Evolutionary conservation across 1,140 invertebrate species (phyloP).

Genomic region (Uloborus diversus): DNA sequence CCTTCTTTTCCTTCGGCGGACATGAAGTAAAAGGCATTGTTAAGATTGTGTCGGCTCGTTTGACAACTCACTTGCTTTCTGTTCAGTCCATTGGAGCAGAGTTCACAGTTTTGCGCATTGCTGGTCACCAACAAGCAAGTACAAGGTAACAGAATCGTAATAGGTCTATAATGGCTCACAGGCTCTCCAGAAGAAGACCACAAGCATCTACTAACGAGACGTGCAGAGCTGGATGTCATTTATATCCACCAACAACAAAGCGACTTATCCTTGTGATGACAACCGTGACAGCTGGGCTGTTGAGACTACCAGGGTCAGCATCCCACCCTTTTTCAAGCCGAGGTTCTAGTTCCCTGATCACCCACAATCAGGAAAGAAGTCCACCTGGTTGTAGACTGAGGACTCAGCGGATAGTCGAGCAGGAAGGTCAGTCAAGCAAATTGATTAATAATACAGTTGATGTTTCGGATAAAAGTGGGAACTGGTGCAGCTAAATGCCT

Average conservation of each 20-base stretch:
- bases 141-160: constrained; percentile 34
- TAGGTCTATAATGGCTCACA: constrained; percentile 25
- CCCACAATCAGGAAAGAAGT: constrained; percentile 10
- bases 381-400: not conserved
- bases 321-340: constrained; percentile 2
- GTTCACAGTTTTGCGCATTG: constrained; percentile 35
- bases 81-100: not conserved
- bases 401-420: not conserved
- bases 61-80: not conserved
- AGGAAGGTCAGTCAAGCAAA: not conserved
- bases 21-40: not conserved
- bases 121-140: constrained; percentile 36
- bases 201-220: constrained; percentile 28
- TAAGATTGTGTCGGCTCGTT: constrained; percentile 20
- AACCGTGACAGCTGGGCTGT: constrained; percentile 1
- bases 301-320: not conserved
- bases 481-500: too few relatives aligned
- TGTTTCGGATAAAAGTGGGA: too few relatives aligned
- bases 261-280: constrained; percentile 19
- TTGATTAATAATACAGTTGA: constrained; percentile 4
- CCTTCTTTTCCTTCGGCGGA: too few relatives aligned
- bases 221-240: not conserved
- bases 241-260: not conserved
- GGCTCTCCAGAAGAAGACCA: not conserved
- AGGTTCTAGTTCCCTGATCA: constrained; percentile 5